phyloP scores from a whole-genome alignment of 2,888 invertebrate genomes.

The Trissolcus brochymenae region DNA sequence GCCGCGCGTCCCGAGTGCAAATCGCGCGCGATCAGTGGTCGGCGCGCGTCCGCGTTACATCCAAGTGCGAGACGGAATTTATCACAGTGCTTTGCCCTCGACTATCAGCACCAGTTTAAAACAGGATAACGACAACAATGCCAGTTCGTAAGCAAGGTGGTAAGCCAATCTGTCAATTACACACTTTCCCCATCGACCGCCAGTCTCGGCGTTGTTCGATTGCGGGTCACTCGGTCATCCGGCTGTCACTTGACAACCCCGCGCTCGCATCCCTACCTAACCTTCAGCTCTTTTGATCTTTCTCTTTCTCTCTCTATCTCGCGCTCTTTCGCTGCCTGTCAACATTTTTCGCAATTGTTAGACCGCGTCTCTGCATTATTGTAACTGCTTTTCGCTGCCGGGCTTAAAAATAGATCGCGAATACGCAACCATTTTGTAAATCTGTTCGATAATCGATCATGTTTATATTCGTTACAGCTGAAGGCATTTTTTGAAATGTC shows the following conservation, averaged over 20 bases:
- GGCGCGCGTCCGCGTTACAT: conserved; percentile 42
- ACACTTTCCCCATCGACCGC: neutral
- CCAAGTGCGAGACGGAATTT: conserved; percentile 15
- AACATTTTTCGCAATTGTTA: neutral
- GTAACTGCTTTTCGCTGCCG: no score
- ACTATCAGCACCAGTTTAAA: conserved; percentile 30
- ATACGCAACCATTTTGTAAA: no score
- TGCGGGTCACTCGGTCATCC: conserved; percentile 49
- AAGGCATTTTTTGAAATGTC: no score
- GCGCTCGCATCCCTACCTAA: no score
- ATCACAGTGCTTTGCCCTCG: conserved; percentile 23
- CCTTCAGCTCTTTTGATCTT: no score
- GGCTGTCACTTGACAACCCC: conserved; percentile 8
- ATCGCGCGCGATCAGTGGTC: conserved; percentile 50
- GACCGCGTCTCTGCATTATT: no score
- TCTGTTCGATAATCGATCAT: no score
- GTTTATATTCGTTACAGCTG: no score
- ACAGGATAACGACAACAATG: conserved; percentile 47
- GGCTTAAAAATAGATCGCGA: no score
- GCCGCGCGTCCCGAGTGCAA: conserved; percentile 26
- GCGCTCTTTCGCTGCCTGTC: neutral
- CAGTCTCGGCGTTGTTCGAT: conserved; percentile 5
- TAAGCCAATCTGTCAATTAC: conserved; percentile 51
- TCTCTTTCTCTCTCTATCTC: no score
- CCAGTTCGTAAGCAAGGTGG: conserved; percentile 61